Evolutionary conservation across 1,140 invertebrate genomes (phyloP), one percentile per base, ranked within the genome.

Genomic region (Grapholita molesta): DNA sequence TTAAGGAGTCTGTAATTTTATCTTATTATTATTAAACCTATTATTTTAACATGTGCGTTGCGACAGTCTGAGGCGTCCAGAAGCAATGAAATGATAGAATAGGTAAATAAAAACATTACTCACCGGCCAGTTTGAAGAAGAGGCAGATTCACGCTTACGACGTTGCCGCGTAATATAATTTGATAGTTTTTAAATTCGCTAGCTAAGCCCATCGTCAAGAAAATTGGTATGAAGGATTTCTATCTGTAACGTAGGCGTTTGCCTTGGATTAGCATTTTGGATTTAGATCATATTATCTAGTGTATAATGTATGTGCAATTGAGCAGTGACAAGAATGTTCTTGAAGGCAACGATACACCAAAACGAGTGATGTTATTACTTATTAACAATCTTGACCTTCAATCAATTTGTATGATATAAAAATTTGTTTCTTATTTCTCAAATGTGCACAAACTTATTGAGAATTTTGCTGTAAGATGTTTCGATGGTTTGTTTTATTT

Each of bases 371-470:
- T 79, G 71, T 82, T n/a, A 84, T 82, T 80, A 80, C 73, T 85
- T 80, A 78, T 74, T 73, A 21, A 48, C 42, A 9, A 48, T 80
- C 77, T 80, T 78, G 69, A 82, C 76, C 70, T 81, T 80, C 75
- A 72, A 77, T 78, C 72, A 72, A 82, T 84, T 82, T 86, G 76
- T 85, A 85, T 83, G 84, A 86, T 79, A 84, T 87, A 83, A 79
- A 86, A 82, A 83, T 68, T 88, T 83, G 78, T 83, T 67, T 75
- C 83, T 61, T 61, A 28, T 61, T 77, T 86, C 87, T 89, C 87
- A 88, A 90, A 86, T 86, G 87, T 88, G 89, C 89, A 91, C 89
- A 91, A 91, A 91, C 80, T 86, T 88, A 87, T 82, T 86, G 85
- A 85, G 74, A 76, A 85, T 79, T 84, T 85, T 83, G 81, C 83